Base-by-base conservation (phyloP, 2,888 invertebrate species). In the Abrostola tripartita region DNA sequence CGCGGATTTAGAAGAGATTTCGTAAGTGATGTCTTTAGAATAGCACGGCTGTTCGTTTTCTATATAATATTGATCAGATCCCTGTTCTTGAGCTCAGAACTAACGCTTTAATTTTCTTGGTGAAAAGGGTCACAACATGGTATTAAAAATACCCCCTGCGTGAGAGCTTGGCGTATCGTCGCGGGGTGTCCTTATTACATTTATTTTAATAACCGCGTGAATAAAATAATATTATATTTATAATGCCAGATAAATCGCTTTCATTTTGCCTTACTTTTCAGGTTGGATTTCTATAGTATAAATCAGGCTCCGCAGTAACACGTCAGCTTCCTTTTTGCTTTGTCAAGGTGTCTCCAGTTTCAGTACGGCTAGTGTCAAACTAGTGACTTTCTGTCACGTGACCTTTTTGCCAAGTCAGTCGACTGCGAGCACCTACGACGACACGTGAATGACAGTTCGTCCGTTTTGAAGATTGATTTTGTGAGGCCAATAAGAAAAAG, bases 81-180 rank as follows among this genome's bases (percentile, higher is more conserved):
- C 24, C 24, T 24, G 24, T 2, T 24, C 24, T 24, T 24, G 4
- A 24, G 24, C 24, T n/a, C n/a, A 24, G 1, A 24, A 24, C 24
- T 24, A 24, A 24, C 24, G 24, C 24, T 4, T 24, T 24, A 24
- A 24, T 24, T 24, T 24, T 24, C 44, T 14, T 14, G 14, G 44
- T 47, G 14, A 47, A 47, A 24, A 8, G 44, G 14, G 44, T 47
- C 44, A 14, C 14, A 12, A 24, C 37, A 38, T 24, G 38, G 12
- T 24, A 52, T 61, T 52, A 56, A 36, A 24, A 52, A 41, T 57
- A 49, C 37, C 24, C 8, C 57, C 40, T 41, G 52, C 57, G 12
- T 38, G 2, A 37, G 24, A 61, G n/a, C 36, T 41, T 9, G 14
- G 35, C 10, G 10, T 36, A 40, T 7, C 47, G 11, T 36, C 36